A percentile compares a stretch with the other conserved stretches of the same genome.
Evolutionary conservation across 2,797 vertebrate genomes (phyloP).

Genomic region (Chloroceryle amazona): DNA sequence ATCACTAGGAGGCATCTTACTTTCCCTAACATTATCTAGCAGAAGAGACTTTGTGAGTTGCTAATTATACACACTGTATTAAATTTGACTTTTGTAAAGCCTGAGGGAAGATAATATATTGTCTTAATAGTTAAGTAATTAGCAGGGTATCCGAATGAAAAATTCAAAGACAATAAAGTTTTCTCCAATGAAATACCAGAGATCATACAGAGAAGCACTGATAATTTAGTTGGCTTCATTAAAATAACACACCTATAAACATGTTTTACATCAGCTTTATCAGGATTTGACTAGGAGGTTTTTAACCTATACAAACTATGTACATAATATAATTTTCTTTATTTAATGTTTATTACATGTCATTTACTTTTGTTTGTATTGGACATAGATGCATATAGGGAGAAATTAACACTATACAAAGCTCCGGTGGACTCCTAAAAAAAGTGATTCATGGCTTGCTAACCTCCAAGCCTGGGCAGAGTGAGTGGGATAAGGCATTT

Average conservation of each 20-base stretch:
- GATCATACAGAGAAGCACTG: neutral
- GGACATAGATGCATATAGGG: neutral
- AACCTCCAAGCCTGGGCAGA: neutral
- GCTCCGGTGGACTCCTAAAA: neutral
- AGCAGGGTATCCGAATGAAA: neutral
- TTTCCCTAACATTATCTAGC: neutral
- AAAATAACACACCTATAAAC: neutral
- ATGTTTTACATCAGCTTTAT: neutral
- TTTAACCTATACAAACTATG: neutral
- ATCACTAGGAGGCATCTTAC: neutral
- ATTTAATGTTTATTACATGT: neutral
- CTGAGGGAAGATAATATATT: neutral
- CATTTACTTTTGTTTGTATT: neutral
- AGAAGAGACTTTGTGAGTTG: neutral
- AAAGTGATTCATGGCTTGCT: neutral
- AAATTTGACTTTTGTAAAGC: slow-evolving; percentile 6
- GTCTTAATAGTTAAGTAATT: slow-evolving; percentile 23
- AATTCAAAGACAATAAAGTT: neutral
- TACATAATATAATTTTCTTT: neutral
- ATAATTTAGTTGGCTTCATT: neutral
- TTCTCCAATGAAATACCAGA: neutral
- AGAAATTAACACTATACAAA: neutral
- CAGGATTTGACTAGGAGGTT: neutral
- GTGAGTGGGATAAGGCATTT: neutral
- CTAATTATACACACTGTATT: neutral